Conservation (phyloP, 2,797 vertebrate species). For the Eulemur rubriventer region DNA sequence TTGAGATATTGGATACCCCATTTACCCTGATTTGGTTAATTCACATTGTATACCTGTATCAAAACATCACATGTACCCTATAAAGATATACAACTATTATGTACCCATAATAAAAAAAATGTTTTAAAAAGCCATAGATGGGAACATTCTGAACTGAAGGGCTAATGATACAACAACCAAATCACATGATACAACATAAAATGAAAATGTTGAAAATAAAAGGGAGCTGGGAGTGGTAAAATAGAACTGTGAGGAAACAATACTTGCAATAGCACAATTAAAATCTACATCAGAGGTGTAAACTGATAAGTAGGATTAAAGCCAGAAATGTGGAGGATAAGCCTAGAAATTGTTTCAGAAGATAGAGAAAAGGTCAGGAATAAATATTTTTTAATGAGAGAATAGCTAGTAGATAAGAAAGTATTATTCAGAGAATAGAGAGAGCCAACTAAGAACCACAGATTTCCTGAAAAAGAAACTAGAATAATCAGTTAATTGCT, state of each 20-base stretch:
- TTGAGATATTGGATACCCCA: too few species aligned
- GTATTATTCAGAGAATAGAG: not conserved
- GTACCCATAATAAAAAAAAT: too few species aligned
- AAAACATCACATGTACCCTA: too few species aligned
- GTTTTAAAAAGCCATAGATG: not conserved
- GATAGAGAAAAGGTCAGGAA: not conserved
- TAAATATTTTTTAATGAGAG: not conserved
- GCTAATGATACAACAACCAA: not conserved
- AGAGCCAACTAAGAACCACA: not conserved
- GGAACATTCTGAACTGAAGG: not conserved
- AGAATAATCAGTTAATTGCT: not conserved
- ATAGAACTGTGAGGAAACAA: not conserved
- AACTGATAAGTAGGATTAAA: not conserved
- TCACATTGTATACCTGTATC: too few species aligned
- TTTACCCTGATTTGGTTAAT: too few species aligned
- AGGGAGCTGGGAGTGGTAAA: not conserved
- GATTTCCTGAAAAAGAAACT: constrained; percentile 2
- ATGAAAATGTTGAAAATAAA: not conserved
- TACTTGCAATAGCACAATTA: not conserved
- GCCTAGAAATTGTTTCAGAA: not conserved
- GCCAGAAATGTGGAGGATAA: not conserved
- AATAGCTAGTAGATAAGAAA: not conserved
- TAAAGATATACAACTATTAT: too few species aligned
- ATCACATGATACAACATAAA: not conserved
- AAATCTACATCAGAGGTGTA: not conserved